These are phyloP conservation scores for Helarctos malayanus DNA, from an alignment of 2,797 vertebrate genomes.

Conservation along the genomic window DNA sequence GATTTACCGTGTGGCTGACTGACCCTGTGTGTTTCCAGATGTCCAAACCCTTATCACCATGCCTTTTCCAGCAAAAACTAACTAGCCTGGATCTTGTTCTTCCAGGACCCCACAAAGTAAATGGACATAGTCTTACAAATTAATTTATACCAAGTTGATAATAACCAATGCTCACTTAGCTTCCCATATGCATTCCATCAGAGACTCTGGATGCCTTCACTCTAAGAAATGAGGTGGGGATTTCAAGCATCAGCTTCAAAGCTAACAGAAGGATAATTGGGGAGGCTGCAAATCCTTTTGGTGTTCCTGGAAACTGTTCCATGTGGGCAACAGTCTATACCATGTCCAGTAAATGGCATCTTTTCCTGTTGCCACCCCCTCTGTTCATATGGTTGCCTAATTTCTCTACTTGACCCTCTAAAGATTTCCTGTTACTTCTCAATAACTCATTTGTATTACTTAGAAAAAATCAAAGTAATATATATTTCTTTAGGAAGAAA, in stretches of 20 bases:
- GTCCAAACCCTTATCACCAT: neutral
- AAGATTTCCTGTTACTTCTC: neutral
- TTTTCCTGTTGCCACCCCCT: neutral
- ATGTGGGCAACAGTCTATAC: too few species aligned
- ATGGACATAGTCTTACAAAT: neutral
- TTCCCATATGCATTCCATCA: neutral
- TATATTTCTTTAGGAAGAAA: neutral
- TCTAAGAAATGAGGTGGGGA: neutral
- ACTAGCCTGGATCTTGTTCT: neutral
- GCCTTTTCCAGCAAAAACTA: neutral
- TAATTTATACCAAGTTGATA: neutral
- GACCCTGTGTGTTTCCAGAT: neutral
- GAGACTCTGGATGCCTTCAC: neutral
- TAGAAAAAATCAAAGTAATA: neutral
- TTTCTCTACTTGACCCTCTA: neutral
- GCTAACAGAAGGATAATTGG: neutral
- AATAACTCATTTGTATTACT: neutral
- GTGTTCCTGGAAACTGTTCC: neutral
- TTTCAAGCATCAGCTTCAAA: neutral
- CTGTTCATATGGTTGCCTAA: neutral
- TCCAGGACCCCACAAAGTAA: neutral
- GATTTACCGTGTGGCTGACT: neutral
- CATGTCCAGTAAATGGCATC: neutral
- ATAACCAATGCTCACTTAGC: neutral
- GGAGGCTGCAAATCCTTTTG: neutral